Evolutionary conservation across 2,113 vertebrate species (phyloP).

Genomic region (Chlorodrepanis virens): DNA sequence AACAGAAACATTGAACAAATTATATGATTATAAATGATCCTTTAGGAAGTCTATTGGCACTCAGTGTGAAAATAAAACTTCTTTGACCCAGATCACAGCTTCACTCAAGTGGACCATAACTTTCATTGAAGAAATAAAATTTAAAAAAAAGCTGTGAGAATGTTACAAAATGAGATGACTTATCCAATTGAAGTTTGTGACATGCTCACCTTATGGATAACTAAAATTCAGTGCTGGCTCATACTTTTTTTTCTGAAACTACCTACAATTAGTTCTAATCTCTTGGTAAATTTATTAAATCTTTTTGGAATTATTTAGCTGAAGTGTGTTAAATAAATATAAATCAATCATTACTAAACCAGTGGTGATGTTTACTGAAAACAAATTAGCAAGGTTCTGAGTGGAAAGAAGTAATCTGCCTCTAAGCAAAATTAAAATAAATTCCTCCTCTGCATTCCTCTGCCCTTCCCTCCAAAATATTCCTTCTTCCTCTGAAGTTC

Average conservation of each 20-base stretch:
- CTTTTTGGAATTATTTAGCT: background rate
- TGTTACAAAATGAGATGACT: background rate
- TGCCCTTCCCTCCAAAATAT: background rate
- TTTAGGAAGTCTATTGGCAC: background rate
- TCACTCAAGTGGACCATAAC: background rate
- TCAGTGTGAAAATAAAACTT: background rate
- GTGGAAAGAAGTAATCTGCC: background rate
- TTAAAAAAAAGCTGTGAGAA: background rate
- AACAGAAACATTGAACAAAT: background rate
- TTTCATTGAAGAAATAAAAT: background rate
- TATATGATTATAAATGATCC: background rate
- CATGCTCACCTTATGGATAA: background rate
- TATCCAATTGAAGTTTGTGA: background rate
- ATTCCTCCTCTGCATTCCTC: background rate
- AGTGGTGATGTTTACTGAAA: background rate
- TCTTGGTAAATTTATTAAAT: background rate
- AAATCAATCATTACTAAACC: background rate
- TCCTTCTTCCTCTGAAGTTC: background rate
- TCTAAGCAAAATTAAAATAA: background rate
- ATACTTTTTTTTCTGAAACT: background rate
- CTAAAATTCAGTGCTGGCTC: background rate
- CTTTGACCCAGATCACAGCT: background rate
- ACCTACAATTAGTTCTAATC: background rate
- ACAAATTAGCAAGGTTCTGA: conserved; percentile 7
- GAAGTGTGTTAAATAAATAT: background rate